Base-by-base conservation (phyloP, 2,113 vertebrate genomes). In the Corvus cornix region DNA sequence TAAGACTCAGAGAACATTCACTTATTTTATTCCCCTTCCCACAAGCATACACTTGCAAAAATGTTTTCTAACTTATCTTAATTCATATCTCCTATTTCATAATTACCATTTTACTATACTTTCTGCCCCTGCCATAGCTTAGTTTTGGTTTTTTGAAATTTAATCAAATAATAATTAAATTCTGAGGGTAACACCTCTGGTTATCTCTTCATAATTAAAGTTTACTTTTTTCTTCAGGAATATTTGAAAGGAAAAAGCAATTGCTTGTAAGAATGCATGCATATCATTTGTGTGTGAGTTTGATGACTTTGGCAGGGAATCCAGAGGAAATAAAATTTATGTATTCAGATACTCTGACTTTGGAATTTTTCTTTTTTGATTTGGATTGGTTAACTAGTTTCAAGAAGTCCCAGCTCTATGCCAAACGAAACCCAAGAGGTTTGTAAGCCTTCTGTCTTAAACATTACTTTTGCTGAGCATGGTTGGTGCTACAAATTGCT, bases 121-220 rank as follows among this genome's bases (percentile, higher is more conserved):
- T 88, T 95, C 96, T 97, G 95, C 92, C 88, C 91, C 94, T 96
- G 95, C 92, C 95, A 96, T 80, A 93, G 79, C 73, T 94, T 49
- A 82, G 93, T 84, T 90, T 89, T 97, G 94, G 0, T 53, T 89
- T 96, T 97, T 76, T 95, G 68, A 97, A 97, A 97, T 96, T 97
- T 97, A 98, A 98, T 98, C 97, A 97, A 98, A 97, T 95, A 97
- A 97, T 98, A 97, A 98, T 98, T 98, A 91, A 97, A 97, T 98
- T 98, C 97, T 82, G 81, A 94, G 93, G 63, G 8, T 97, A 98
- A 95, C 96, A 98, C 87, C 96, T 97, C 93, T 96, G 94, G 96
- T 97, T 98, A 97, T 98, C 97, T 93, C 87, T 66, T 97, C 83
- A 97, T 97, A 98, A 98, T 98, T 98, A 98, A 98, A 97, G 92